These are phyloP conservation scores for Drosophila parthenogenetica DNA, from an alignment of 2,888 invertebrate genomes.

Conservation along the genomic window DNA sequence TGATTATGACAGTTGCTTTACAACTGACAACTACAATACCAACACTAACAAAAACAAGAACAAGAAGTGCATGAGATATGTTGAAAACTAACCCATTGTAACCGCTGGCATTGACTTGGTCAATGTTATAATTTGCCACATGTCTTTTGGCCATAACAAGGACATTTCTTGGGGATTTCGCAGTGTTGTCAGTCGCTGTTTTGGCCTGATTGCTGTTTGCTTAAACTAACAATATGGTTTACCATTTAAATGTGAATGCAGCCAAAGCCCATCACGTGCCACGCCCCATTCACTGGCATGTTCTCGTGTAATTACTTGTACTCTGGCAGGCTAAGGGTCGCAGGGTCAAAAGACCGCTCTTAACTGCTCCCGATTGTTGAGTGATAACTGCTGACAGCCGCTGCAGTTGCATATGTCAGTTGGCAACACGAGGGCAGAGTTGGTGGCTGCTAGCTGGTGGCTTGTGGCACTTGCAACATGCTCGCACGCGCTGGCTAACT, in stretches of 20 bases:
- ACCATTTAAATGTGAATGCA: constrained; percentile 63
- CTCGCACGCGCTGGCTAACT: constrained; percentile 55
- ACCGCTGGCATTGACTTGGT: constrained; percentile 48
- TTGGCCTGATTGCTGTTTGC: constrained; percentile 56
- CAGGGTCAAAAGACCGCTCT: constrained; percentile 4
- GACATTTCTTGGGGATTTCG: constrained; percentile 59
- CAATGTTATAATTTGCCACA: constrained; percentile 70
- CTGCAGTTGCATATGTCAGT: constrained; percentile 60
- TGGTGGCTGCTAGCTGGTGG: not conserved
- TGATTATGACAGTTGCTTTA: constrained; percentile 77
- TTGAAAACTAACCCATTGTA: constrained; percentile 51
- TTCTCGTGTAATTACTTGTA: constrained; percentile 74
- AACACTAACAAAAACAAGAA: constrained; percentile 23
- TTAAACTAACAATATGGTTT: constrained; percentile 55
- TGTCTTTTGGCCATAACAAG: constrained; percentile 60
- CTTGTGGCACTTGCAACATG: constrained; percentile 44
- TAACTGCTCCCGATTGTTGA: constrained; percentile 72
- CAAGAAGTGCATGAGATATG: constrained; percentile 20
- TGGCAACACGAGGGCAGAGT: constrained; percentile 6
- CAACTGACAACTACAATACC: constrained; percentile 42
- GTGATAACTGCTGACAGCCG: constrained; percentile 68
- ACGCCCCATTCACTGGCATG: constrained; percentile 57
- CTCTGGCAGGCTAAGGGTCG: constrained; percentile 22
- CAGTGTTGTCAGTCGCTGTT: constrained; percentile 21
- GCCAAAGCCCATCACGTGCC: constrained; percentile 6